phyloP scores from a whole-genome alignment of 2,797 vertebrate genomes.

The Prionace glauca region DNA sequence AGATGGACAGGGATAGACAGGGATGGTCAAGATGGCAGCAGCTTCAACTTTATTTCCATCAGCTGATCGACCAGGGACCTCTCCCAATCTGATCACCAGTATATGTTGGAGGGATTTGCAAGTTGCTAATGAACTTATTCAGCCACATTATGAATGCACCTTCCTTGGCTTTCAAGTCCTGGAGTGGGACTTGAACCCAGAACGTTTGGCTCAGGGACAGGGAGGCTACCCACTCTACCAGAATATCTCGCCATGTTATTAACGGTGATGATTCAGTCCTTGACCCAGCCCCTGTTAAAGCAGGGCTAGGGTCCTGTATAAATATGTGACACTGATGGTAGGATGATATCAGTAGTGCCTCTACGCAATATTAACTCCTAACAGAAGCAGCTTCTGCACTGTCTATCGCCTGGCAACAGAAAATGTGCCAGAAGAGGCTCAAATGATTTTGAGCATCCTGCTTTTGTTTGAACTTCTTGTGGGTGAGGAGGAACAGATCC shows the following conservation, averaged over 20 bases:
- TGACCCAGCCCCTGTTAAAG: neutral
- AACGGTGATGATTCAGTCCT: neutral
- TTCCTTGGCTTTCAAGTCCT: too few species aligned
- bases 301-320: neutral
- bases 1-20: too few species aligned
- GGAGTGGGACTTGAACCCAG: too few species aligned
- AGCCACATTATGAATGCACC: too few species aligned
- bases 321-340: neutral
- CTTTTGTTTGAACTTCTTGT: neutral
- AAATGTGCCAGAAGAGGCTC: neutral
- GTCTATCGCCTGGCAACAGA: neutral
- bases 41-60: too few species aligned
- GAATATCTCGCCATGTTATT: neutral
- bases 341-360: neutral
- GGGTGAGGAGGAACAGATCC: neutral
- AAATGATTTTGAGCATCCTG: neutral
- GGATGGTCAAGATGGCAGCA: too few species aligned
- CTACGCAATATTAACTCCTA: neutral
- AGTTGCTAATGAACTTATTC: too few species aligned
- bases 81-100: too few species aligned
- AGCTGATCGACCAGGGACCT: too few species aligned
- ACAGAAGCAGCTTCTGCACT: neutral
- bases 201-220: too few species aligned
- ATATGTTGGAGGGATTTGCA: too few species aligned
- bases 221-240: too few species aligned